Percentiles rank a stretch among this genome's conserved stretches.
Evolutionary conservation across 2,797 vertebrate species (phyloP).

Genomic region (Scyliorhinus canicula): DNA sequence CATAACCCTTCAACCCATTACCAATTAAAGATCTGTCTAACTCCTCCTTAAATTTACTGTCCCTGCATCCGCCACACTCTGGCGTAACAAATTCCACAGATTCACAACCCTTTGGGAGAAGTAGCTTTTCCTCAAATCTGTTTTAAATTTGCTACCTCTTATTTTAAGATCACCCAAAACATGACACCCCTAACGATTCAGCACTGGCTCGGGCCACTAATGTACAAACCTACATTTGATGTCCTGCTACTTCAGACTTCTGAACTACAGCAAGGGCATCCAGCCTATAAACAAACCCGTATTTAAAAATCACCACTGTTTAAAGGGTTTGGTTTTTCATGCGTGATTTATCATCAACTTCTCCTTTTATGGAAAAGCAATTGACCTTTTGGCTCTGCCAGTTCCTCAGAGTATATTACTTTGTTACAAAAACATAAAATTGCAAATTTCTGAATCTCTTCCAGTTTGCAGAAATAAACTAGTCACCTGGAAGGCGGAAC

Average conservation of each 20-base stretch:
- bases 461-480: not conserved
- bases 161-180: too few species aligned
- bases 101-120: too few species aligned
- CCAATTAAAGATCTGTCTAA: too few species aligned
- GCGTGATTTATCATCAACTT: not conserved
- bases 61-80: too few species aligned
- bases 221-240: not conserved
- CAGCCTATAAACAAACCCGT: not conserved
- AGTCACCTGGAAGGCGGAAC: not conserved
- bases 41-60: too few species aligned
- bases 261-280: not conserved
- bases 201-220: not conserved
- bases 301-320: not conserved
- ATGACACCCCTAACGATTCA: too few species aligned
- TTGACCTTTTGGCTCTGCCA: not conserved
- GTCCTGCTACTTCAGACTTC: not conserved
- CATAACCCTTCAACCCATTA: too few species aligned
- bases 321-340: not conserved
- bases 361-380: conserved; percentile 1
- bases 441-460: not conserved
- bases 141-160: too few species aligned
- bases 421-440: not conserved
- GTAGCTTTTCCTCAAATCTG: too few species aligned
- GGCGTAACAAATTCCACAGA: too few species aligned
- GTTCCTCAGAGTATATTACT: not conserved